phyloP scores from a whole-genome alignment of 2,113 vertebrate genomes.

The Clarias macrocephalus region DNA sequence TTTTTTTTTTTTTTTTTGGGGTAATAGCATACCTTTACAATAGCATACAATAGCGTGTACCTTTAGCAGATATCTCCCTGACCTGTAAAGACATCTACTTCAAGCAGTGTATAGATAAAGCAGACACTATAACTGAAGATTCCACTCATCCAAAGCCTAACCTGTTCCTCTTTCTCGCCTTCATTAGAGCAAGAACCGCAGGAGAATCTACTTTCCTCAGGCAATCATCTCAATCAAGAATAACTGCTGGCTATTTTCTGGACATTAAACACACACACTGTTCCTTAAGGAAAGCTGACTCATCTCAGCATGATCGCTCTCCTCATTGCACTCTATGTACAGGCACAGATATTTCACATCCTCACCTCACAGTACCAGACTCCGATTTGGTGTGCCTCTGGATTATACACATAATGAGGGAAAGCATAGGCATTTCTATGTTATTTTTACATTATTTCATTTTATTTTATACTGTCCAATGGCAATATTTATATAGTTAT shows the following conservation, averaged over 20 bases:
- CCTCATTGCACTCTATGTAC: no score
- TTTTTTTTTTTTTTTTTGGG: background rate
- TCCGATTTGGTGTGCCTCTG: background rate
- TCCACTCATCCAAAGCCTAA: background rate
- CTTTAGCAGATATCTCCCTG: background rate
- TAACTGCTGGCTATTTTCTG: conserved; percentile 13
- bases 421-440: background rate
- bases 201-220: background rate
- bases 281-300: conserved; percentile 2
- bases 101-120: background rate
- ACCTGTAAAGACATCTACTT: background rate
- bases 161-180: background rate
- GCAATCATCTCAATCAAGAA: background rate
- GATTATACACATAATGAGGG: background rate
- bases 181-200: background rate
- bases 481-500: no score
- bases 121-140: background rate
- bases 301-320: background rate
- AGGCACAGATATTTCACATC: background rate
- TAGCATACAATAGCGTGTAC: background rate
- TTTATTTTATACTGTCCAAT: background rate
- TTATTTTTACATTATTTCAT: background rate
- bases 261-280: background rate
- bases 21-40: no score
- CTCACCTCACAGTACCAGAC: background rate